Evolutionary conservation across 2,797 vertebrate species (phyloP).

Genomic region (Darevskia nairensis): DNA sequence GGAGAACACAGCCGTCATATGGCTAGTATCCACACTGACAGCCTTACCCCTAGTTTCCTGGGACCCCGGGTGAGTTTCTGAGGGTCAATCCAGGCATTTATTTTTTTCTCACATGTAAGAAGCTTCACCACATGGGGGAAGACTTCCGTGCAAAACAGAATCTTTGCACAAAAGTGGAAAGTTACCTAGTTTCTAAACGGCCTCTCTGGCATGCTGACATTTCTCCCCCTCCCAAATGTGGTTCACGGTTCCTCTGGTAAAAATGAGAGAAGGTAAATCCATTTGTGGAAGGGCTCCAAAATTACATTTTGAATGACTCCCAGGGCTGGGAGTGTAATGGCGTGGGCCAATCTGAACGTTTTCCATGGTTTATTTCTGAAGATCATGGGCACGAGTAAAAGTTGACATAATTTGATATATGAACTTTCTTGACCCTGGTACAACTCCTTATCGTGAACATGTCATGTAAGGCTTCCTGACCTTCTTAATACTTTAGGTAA

Average conservation of each 20-base stretch:
- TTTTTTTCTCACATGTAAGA: neutral
- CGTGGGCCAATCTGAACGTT: too few relatives aligned
- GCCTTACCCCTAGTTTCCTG: too few relatives aligned
- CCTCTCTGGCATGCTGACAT: neutral
- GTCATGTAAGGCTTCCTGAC: too few relatives aligned
- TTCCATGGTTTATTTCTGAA: too few relatives aligned
- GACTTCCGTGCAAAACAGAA: neutral
- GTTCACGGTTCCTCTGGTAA: neutral
- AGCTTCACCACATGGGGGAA: neutral
- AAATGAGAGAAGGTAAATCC: neutral
- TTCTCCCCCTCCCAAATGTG: neutral
- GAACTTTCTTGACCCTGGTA: too few relatives aligned
- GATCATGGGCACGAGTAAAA: too few relatives aligned
- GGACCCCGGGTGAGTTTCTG: neutral
- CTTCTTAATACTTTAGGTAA: too few relatives aligned
- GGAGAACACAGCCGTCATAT: neutral
- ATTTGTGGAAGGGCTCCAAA: neutral
- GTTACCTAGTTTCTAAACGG: neutral
- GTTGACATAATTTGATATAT: too few relatives aligned
- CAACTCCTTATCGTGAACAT: too few relatives aligned
- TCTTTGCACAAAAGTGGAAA: neutral
- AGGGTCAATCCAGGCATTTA: neutral
- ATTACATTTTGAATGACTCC: neutral
- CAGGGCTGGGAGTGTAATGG: too few relatives aligned
- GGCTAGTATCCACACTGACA: too few relatives aligned